These are phyloP conservation scores for Crax fasciolata DNA, from an alignment of 2,797 vertebrate species.

Conservation along the genomic window DNA sequence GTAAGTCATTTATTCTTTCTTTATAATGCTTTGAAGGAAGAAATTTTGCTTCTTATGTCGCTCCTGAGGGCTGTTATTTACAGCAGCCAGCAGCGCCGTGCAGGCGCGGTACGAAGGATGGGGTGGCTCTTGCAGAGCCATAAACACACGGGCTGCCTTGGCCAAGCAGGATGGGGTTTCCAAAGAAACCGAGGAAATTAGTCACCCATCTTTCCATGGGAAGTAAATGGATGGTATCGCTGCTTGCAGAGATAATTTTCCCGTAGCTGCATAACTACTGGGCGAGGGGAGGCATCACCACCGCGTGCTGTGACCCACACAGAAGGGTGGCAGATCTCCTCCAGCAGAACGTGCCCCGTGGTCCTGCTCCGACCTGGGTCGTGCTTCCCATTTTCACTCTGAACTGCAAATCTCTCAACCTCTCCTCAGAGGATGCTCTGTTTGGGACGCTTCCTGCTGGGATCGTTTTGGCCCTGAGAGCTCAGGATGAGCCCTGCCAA, in stretches of 20 bases:
- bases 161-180: neutral
- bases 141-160: neutral
- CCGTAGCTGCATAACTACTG: neutral
- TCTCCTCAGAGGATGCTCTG: neutral
- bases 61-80: conserved; percentile 21
- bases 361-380: neutral
- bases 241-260: neutral
- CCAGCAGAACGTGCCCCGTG: fast-evolving
- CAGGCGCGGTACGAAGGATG: neutral
- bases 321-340: neutral
- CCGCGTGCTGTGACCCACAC: fast-evolving
- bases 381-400: neutral
- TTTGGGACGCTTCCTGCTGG: neutral
- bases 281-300: fast-evolving
- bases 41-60: neutral
- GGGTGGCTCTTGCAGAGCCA: neutral
- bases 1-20: neutral
- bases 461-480: neutral
- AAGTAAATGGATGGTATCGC: neutral
- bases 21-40: conserved; percentile 10
- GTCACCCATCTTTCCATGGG: fast-evolving
- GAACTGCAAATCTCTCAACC: neutral
- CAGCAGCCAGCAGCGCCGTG: neutral
- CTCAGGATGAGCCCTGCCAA: neutral
- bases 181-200: neutral